Base-by-base conservation (phyloP, 2,888 invertebrate species). In the Drosophila meridionalis region DNA sequence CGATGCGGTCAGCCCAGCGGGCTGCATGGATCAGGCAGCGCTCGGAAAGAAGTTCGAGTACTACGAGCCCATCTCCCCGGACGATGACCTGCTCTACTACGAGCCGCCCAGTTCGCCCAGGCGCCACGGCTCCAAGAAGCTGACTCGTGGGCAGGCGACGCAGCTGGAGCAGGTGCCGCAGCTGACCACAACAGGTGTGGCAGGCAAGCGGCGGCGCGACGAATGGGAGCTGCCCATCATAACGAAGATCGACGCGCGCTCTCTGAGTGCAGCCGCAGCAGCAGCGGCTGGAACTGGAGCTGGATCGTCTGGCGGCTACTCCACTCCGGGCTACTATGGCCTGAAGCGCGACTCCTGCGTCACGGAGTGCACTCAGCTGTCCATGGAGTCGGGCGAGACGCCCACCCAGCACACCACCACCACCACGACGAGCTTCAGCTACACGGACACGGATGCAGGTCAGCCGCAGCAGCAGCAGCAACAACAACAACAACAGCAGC, bases 1-100 rank as follows among this genome's bases (percentile, higher is more conserved):
- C 80, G 94, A 93, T 78, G 93, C 93, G 5, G 92, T 93, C 26
- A 93, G 93, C 75, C 93, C 93, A 0, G 79, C 81, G n/a, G 56
- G 76, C 2, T 89, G 89, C 48, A 73, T 74, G 61, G 86, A 85
- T 43, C 80, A 80, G 52, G 45, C 70, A 0, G 65, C 82, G 1
- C 71, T 84, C 56, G 68, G 77, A 28, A 85, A 90, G 58, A 93
- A 93, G 74, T 93, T 93, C 59, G 93, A 93, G 60, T 93, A 92
- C 69, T 93, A 92, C 61, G 93, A 93, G 38, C 92, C 93, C 8
- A 83, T 92, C 32, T 91, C 92, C 1, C 92, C 93, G 11, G 92
- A 92, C 8, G 91, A 91, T 40, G 90, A 91, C 1, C 76, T 79
- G 0, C 38, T 82, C 5, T 91, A 90, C 62, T 91, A 89, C 34